Base-by-base conservation (phyloP, 2,888 invertebrate species). In the Limnephilus lunatus region DNA sequence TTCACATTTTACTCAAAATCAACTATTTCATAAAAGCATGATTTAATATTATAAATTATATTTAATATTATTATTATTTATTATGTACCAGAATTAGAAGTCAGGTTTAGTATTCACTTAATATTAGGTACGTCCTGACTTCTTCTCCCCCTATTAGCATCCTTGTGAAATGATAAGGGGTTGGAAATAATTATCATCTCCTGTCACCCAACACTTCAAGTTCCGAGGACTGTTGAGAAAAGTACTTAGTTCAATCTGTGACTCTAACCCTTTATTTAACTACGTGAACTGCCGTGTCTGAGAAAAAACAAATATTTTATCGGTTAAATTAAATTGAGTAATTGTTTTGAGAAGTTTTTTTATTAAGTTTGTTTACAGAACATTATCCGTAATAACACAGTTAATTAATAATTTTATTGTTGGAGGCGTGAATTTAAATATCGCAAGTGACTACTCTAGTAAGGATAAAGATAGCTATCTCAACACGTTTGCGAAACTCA, bases 141-240 rank as follows among this genome's bases (percentile, higher is more conserved):
- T 68, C 68, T 68, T 68, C 9, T 68, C 25, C 68, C 25, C 9
- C 68, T 82, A 82, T 82, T 82, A 82, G 32, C 30, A 82, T 82
- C 82, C 82, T 31, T 7, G 30, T 39, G n/a, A 39, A 85, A 85
- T n/a, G 85, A 85, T 35, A 85, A 85, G 85, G 85, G 85, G 85
- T 44, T 39, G 39, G n/a, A 19, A 85, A 85, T 85, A 85, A 85
- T 85, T 35, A 85, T 31, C 44, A 85, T 31, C 85, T 85, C 35
- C 85, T 85, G 39, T 85, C 85, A 39, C n/a, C 85, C 85, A 32
- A 31, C 82, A 32, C 32, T 82, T 32, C 82, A 32, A 82, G 82
- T 32, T 0, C 32, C 82, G 9, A 31, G 19, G 82, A 82, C 82
- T 32, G 31, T 15, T 5, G 15, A 82, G 32, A 32, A 32, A 82